Evolutionary conservation across 1,140 invertebrate species (phyloP), one percentile per base, ranked within the genome.

Genomic region (Aradophagus sp.): DNA sequence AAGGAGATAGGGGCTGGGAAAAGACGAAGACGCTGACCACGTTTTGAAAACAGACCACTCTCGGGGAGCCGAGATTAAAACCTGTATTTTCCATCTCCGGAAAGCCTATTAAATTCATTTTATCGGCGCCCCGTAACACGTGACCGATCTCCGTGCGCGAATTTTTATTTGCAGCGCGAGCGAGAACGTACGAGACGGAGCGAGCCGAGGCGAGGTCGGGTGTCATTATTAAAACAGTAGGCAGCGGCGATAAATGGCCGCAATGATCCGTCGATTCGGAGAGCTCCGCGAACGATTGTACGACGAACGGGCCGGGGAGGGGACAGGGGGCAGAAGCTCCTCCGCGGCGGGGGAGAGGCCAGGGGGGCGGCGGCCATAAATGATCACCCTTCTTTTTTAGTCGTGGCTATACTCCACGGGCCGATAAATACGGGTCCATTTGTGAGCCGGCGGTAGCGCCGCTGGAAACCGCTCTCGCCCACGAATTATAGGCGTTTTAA

Each of bases 401-500:
- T 52, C 59, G 75, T 75, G 71, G 75, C 75, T 84, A 84, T 85
- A 85, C 84, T 85, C 84, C 58, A 74, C 75, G 84, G 84, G 77
- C 84, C 84, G 80, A 86, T 86, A 86, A 86, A 86, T 85, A 86
- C 83, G 71, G 74, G 74, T 78, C 73, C 77, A 78, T 78, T 77
- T 71, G 55, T 70, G 65, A 75, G 73, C 71, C 45, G 58, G 55
- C 23, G 58, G 67, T 74, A 61, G 69, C 63, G 47, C 53, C 45
- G 45, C 62, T 42, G 52, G 52, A 56, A 67, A 73, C 52, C 66
- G 75, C 71, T 71, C 55, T 68, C 67, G 61, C 59, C 74, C 77
- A 80, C 81, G 82, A 85, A 85, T 85, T 86, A 84, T 83, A 83
- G 82, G 78, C 83, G 84, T 86, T 86, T 86, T 85, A 86, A 86